Percentiles rank a stretch among this genome's conserved stretches.
phyloP scores from a whole-genome alignment of 2,888 invertebrate species.

The Apomyelois bistriatella region DNA sequence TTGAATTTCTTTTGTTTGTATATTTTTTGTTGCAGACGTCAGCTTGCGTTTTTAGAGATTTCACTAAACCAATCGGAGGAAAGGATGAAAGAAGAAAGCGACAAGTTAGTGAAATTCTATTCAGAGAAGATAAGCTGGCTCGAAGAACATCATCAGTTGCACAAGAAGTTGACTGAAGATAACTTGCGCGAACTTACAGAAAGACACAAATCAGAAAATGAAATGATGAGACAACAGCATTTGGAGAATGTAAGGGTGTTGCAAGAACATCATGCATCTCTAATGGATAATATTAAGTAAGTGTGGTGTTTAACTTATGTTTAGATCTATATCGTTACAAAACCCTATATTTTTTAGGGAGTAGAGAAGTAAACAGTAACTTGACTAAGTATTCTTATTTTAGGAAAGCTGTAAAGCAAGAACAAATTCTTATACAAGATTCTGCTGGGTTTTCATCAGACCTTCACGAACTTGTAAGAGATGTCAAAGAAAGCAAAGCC shows the following conservation, averaged over 20 bases:
- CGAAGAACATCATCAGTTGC: constrained; percentile 72
- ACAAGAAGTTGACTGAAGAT: constrained; percentile 74
- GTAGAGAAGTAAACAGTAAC: too few species aligned
- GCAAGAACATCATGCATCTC: constrained; percentile 72
- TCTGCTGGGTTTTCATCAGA: constrained; percentile 72
- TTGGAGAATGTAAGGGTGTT: constrained; percentile 61
- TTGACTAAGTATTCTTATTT: constrained; percentile 17
- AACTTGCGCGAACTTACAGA: constrained; percentile 68
- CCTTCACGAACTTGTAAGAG: constrained; percentile 65
- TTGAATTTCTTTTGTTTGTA: neutral
- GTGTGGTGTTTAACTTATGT: too few species aligned
- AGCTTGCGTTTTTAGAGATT: constrained; percentile 78
- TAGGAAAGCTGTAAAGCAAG: constrained; percentile 76
- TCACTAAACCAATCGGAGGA: constrained; percentile 78
- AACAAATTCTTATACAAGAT: constrained; percentile 70
- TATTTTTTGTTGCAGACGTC: constrained; percentile 63
- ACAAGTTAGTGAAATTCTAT: constrained; percentile 68
- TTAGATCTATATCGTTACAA: too few species aligned
- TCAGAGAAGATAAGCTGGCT: constrained; percentile 73
- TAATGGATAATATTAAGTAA: constrained; percentile 79
- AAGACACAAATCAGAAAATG: constrained; percentile 63
- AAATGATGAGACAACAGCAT: constrained; percentile 67
- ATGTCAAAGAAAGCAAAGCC: constrained; percentile 69
- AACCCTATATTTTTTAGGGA: too few species aligned
- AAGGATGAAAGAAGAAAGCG: constrained; percentile 80